Base-by-base conservation (phyloP, 2,888 invertebrate genomes). In the Cheilosia variabilis region DNA sequence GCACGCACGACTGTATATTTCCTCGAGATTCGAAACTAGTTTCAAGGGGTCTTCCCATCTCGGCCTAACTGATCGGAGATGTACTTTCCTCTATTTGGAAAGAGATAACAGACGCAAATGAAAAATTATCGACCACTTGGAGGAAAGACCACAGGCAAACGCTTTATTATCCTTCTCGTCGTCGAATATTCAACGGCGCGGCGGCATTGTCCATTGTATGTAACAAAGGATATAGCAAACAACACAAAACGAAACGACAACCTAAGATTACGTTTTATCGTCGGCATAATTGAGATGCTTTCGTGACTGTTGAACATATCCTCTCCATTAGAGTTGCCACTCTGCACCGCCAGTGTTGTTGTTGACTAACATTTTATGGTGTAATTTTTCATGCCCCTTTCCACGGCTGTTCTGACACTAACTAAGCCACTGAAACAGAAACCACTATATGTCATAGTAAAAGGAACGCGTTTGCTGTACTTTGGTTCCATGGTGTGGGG, bases 281-380 rank as follows among this genome's bases (percentile, higher is more conserved):
- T 65, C 84, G 60, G 50, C 34, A 84, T 84, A 84, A 84, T 80
- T 84, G 80, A 76, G 84, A 58, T 65, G 66, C 75, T 80, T 71
- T 80, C 84, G 84, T 84, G 84, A 80, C 84, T 84, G 84, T 84
- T 80, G 80, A 84, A 80, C 84, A 80, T 84, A 80, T 84, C 80
- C 84, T 69, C 76, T 84, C 75, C 80, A 84, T 80, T 80, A 80
- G 75, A 62, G 71, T 71, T 37, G 65, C 53, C 60, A 60, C 53
- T 41, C 41, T 60, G 41, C 60, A 45, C 17, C n/a, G n/a, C 17
- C n/a, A 45, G 6, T 55, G 45, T 55, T 52, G 82, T 73, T 79
- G 76, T 75, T 84, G 69, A 58, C 69, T 84, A 71, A 69, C 45
- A 41, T 79, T 79, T 79, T 43, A 78, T 83, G 55, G 66, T 66